A percentile compares a stretch with the other conserved stretches of the same genome.
phyloP scores from a whole-genome alignment of 2,797 vertebrate genomes.

The Selene dorsalis region DNA sequence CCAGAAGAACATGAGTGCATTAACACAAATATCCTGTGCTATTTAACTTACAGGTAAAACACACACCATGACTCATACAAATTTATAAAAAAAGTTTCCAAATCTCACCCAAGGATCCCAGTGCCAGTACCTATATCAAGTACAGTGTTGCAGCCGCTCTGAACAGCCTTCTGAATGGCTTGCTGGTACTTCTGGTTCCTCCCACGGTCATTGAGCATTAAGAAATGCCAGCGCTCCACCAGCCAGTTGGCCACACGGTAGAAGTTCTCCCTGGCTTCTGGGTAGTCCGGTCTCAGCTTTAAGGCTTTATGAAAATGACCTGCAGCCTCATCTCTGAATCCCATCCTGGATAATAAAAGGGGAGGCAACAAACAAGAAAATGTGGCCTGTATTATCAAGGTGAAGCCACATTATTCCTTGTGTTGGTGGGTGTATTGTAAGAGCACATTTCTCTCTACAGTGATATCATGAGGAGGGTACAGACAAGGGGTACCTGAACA shows the following conservation, averaged over 20 bases:
- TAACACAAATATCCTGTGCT: not conserved
- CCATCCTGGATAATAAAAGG: constrained; percentile 86
- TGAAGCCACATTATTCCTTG: not conserved
- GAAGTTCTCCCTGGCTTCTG: constrained; percentile 96
- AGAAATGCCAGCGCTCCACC: constrained; percentile 98
- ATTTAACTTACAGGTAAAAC: not conserved
- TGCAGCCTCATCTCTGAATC: constrained; percentile 96
- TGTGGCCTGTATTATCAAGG: not conserved
- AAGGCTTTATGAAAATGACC: constrained; percentile 97
- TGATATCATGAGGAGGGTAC: constrained; percentile 3
- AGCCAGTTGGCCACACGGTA: constrained; percentile 98
- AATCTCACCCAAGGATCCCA: constrained; percentile 93
- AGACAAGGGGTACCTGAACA: constrained; percentile 99
- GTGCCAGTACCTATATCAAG: constrained; percentile 98
- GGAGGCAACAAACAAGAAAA: not conserved
- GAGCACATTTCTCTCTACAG: not conserved
- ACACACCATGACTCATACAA: not conserved
- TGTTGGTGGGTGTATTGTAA: not conserved
- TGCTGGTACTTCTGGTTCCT: constrained; percentile 92
- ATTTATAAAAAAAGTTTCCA: constrained; percentile 4
- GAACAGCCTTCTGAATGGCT: constrained; percentile 92
- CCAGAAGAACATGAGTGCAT: not conserved
- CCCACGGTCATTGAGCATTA: constrained; percentile 95
- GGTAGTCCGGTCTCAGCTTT: constrained; percentile 92
- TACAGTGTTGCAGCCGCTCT: constrained; percentile 89